Base-by-base conservation (phyloP, 2,888 invertebrate species). In the Tethea ocularis region DNA sequence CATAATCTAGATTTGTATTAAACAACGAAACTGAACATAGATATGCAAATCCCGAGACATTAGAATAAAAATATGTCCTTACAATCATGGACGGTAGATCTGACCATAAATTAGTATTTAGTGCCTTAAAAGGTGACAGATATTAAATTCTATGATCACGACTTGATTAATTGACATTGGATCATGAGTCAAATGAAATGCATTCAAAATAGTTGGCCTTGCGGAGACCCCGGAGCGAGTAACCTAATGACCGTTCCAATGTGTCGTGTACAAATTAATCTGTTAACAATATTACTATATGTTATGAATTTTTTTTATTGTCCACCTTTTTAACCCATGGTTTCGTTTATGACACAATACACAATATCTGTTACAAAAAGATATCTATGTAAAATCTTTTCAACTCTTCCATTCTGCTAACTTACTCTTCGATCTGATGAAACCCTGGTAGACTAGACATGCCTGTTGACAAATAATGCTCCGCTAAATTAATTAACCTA, bases 131-230 rank as follows among this genome's bases (percentile, higher is more conserved):
- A 17, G 46, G 46, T 46, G 3, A 46, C 10, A 20, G 11, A 46
- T 46, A 46, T 20, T 20, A n/a, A 20, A 46, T 20, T 46, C 46
- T 46, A 46, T 20, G 46, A 46, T 46, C 46, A 46, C 46, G 46
- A 46, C 20, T 46, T 46, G 46, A 46, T 46, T 46, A 46, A 46
- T 46, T 46, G 46, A 46, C 46, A 46, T 46, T 46, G 46, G 20
- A 46, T 46, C 46, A 20, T 46, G 46, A 46, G 46, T 20, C 17
- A 20, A 46, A 46, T 46, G 46, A 46, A 46, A 46, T 46, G 46
- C 20, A 46, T 46, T 46, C 46, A n/a, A 46, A 41, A 46, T 46
- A 46, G 46, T 46, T 46, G 46, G 20, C 46, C 46, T 46, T 46
- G 46, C 20, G 10, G 33, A 0, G 13, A 13, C 3, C 33, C 33